Conservation (phyloP, 2,113 vertebrate species). For the Raja brachyura region DNA sequence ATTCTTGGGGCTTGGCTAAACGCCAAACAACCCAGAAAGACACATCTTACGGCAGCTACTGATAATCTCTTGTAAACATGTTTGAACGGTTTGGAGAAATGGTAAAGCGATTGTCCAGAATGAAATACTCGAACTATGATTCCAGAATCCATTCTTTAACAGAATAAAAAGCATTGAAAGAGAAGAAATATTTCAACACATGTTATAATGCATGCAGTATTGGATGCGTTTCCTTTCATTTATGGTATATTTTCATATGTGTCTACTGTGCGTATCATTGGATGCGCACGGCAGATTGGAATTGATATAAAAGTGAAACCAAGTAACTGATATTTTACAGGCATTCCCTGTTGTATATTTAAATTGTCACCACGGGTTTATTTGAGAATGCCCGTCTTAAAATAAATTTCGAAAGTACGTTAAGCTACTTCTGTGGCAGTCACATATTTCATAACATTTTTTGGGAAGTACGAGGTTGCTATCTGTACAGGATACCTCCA, state of each 20-base stretch:
- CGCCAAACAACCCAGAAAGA: conserved; percentile 1
- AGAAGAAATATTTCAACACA: background rate
- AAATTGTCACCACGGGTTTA: background rate
- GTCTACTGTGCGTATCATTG: too few relatives aligned
- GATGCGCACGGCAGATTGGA: too few relatives aligned
- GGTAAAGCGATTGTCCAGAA: background rate
- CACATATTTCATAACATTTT: background rate
- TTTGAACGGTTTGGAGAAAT: background rate
- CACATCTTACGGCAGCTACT: background rate
- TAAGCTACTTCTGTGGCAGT: background rate
- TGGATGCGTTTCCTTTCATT: too few relatives aligned
- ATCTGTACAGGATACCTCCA: background rate
- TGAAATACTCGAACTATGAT: conserved; percentile 28
- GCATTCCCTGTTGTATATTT: background rate
- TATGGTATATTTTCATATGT: too few relatives aligned
- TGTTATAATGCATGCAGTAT: too few relatives aligned
- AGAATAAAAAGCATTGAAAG: background rate
- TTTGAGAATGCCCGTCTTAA: background rate
- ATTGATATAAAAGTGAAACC: background rate
- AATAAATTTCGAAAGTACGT: background rate
- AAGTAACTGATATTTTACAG: background rate
- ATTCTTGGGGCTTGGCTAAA: conserved; percentile 27
- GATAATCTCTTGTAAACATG: conserved; percentile 23
- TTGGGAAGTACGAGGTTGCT: background rate
- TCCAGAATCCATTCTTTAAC: background rate